Evolutionary conservation across 2,113 vertebrate species (phyloP).

Genomic region (human): DNA sequence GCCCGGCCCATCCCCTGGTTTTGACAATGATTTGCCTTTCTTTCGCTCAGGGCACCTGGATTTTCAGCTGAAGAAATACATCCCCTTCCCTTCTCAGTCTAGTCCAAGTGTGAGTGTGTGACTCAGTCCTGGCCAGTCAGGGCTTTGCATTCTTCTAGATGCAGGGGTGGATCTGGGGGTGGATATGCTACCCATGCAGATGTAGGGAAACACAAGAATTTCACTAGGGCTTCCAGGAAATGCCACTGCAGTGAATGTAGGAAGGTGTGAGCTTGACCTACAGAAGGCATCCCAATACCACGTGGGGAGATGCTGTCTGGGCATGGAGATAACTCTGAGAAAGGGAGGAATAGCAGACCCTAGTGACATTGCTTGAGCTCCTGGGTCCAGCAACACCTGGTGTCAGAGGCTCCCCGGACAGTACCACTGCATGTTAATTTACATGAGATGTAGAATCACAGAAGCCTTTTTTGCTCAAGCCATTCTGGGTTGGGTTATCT

Average conservation of each 20-base stretch:
- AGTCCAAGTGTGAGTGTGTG: rapidly evolving
- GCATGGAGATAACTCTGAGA: not conserved
- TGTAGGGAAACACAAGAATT: rapidly evolving
- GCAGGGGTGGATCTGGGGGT: too few species aligned
- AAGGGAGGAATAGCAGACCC: not conserved
- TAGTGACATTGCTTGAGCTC: not conserved
- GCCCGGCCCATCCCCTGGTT: rapidly evolving
- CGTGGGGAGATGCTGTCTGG: not conserved
- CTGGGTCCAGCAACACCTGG: not conserved
- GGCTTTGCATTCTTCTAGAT: not conserved
- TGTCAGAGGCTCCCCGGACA: rapidly evolving
- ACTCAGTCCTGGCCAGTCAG: not conserved
- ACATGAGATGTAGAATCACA: rapidly evolving
- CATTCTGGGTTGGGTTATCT: too few species aligned
- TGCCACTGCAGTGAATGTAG: not conserved
- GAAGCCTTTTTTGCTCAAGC: not conserved
- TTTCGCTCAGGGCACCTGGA: not conserved
- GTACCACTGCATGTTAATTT: not conserved
- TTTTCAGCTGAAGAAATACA: rapidly evolving
- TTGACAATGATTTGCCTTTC: too few species aligned
- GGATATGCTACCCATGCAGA: rapidly evolving
- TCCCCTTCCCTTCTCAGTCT: not conserved
- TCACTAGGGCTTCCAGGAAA: not conserved
- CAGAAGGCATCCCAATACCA: not conserved
- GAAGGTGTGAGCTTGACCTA: not conserved